A percentile compares a stretch with the other conserved stretches of the same genome.
These are phyloP conservation scores for Entelurus aequoreus DNA, from an alignment of 2,113 vertebrate genomes.

Conservation along the genomic window DNA sequence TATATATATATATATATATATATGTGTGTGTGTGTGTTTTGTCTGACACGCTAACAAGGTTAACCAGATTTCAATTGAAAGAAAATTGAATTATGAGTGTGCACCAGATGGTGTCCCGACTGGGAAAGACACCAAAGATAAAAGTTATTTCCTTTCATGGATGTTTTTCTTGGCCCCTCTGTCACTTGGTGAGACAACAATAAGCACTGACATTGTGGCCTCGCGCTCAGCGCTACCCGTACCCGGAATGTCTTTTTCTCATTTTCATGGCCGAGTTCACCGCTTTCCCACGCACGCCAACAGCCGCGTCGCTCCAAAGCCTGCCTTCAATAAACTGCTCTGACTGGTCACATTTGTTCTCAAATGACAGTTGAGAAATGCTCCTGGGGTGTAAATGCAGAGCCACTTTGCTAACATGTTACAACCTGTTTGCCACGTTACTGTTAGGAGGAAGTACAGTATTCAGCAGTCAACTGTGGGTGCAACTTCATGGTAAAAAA, in stretches of 20 bases:
- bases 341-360: neutral
- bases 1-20: too few species aligned
- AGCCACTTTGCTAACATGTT: slow-evolving; percentile 17
- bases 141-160: slow-evolving; percentile 21
- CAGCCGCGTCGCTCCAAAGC: neutral
- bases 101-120: slow-evolving; percentile 22
- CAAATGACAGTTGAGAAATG: slow-evolving; percentile 1
- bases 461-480: neutral
- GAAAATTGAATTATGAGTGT: neutral
- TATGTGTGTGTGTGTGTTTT: too few species aligned
- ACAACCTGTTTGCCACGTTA: slow-evolving; percentile 28
- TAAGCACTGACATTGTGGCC: slow-evolving; percentile 24
- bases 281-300: slow-evolving; percentile 27
- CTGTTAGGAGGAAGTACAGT: neutral
- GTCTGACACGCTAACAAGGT: neutral
- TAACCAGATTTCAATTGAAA: slow-evolving; percentile 3
- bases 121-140: slow-evolving; percentile 19
- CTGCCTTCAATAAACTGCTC: slow-evolving; percentile 23
- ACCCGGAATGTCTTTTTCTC: slow-evolving; percentile 25
- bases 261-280: slow-evolving; percentile 19
- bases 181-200: slow-evolving; percentile 12
- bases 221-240: slow-evolving; percentile 16
- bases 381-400: slow-evolving; percentile 14
- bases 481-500: neutral
- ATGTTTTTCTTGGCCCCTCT: slow-evolving; percentile 38